Conservation (phyloP, 2,797 vertebrate genomes). For the Acomys russatus region DNA sequence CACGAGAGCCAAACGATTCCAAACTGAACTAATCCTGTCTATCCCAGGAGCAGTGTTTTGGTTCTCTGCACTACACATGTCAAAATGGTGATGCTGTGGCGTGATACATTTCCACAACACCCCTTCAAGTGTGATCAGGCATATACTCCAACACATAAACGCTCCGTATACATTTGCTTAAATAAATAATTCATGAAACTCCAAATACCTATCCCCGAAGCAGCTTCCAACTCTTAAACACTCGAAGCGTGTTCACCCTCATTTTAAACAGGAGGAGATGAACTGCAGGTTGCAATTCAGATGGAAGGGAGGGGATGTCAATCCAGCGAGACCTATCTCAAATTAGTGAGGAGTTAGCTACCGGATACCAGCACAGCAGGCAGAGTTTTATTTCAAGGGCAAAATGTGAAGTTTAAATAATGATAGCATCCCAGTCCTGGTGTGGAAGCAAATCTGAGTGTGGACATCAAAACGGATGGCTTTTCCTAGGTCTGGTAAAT, state of each 20-base stretch:
- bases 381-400: slow-evolving; percentile 66
- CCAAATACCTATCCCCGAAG: slow-evolving; percentile 76
- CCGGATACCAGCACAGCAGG: not conserved
- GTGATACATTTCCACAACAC: slow-evolving; percentile 71
- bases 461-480: not conserved
- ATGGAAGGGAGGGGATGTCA: slow-evolving; percentile 60
- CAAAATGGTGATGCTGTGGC: slow-evolving; percentile 65
- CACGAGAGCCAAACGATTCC: slow-evolving; percentile 80
- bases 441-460: not conserved
- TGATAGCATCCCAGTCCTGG: not conserved
- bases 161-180: slow-evolving; percentile 71
- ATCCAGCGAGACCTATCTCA: slow-evolving; percentile 58
- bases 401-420: slow-evolving; percentile 54
- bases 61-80: slow-evolving; percentile 75
- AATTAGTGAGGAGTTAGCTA: slow-evolving; percentile 72
- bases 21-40: slow-evolving; percentile 77
- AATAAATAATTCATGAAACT: slow-evolving; percentile 82
- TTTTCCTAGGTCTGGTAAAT: accelerated
- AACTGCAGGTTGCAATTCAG: slow-evolving; percentile 57
- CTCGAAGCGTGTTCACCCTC: slow-evolving; percentile 41
- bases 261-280: slow-evolving; percentile 73
- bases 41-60: slow-evolving; percentile 68
- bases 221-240: slow-evolving; percentile 69
- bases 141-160: slow-evolving; percentile 71
- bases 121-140: slow-evolving; percentile 76